A percentile compares a stretch with the other conserved stretches of the same genome.
Conservation (phyloP, 2,888 invertebrate species). For the Xestia ashworthii region DNA sequence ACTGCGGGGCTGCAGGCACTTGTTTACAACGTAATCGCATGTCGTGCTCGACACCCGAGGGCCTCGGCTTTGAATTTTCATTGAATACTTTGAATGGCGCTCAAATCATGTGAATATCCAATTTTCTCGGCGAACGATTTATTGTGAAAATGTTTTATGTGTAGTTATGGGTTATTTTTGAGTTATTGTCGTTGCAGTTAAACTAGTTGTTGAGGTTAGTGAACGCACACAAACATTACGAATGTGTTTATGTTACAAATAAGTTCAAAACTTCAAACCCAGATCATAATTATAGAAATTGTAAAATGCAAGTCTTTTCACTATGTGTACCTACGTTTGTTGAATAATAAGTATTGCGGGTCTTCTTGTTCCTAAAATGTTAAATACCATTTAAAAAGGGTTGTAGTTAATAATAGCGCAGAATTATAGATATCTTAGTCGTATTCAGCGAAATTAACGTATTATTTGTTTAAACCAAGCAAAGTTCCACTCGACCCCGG, state of each 20-base stretch:
- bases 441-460: not conserved
- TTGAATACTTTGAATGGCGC: conserved; percentile 79
- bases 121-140: conserved; percentile 63
- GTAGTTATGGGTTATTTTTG: conserved; percentile 44
- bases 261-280: not conserved
- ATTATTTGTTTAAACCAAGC: not conserved
- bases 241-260: conserved; percentile 8
- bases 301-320: not conserved
- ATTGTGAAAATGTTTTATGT: conserved; percentile 54
- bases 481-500: not conserved
- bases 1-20: conserved; percentile 73
- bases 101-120: conserved; percentile 74
- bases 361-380: not conserved
- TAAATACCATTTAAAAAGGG: not conserved
- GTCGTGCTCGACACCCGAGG: conserved; percentile 68
- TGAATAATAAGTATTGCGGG: not conserved
- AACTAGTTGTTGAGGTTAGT: conserved; percentile 13
- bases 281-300: not conserved
- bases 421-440: not conserved
- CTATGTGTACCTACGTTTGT: not conserved
- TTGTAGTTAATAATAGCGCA: not conserved
- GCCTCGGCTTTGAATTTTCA: conserved; percentile 72
- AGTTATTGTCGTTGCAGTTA: conserved; percentile 25
- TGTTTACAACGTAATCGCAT: conserved; percentile 86
- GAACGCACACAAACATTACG: not conserved